Base-by-base conservation (phyloP, 2,797 vertebrate genomes). In the Sebastiscus tertius region DNA sequence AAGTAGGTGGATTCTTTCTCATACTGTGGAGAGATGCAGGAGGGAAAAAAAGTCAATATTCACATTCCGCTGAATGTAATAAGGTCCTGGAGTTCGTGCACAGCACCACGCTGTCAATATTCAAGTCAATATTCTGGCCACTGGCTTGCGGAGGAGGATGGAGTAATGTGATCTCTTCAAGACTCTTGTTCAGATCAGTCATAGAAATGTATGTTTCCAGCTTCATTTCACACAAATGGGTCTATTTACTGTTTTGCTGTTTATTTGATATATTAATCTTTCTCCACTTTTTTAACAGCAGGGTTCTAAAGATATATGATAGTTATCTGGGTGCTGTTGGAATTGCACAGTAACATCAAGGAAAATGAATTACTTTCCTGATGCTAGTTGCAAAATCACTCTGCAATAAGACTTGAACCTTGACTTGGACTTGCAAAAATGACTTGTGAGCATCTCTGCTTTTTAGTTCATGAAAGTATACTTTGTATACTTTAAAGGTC, bases 51-150 rank as follows among this genome's bases (percentile, higher is more conserved):
- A 62, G 16, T 49, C 18, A 59, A 64, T 39, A 56, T 69, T 33
- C 18, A 33, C 18, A 46, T 64, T 64, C 16, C 11, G 46, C 12
- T 63, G 18, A 49, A 33, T 69, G 61, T 31, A 22, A 26, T 31
- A 22, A 31, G 20, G 27, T 42, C 6, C 39, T n/a, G 18, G n/a
- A 42, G 33, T 49, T 63, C 52, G 11, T 20, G 22, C 39, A 2
- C 62, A 68, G 63, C 24, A 55, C 61, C 4, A 26, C 46, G 33
- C 14, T 3, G 18, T 76, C 56, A 67, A 56, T 59, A 27, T 72
- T 64, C 3, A 75, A 55, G 49, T 81, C 56, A 64, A 61, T 83
- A 76, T 55, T 77, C 34, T 83, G 24, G 34, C 46, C 16, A 8
- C 18, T 29, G 65, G 14, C 13, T 61, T 42, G 42, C 70, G 36